These are phyloP conservation scores for Galendromus occidentalis DNA, from an alignment of 1,140 invertebrate genomes.

Conservation along the genomic window DNA sequence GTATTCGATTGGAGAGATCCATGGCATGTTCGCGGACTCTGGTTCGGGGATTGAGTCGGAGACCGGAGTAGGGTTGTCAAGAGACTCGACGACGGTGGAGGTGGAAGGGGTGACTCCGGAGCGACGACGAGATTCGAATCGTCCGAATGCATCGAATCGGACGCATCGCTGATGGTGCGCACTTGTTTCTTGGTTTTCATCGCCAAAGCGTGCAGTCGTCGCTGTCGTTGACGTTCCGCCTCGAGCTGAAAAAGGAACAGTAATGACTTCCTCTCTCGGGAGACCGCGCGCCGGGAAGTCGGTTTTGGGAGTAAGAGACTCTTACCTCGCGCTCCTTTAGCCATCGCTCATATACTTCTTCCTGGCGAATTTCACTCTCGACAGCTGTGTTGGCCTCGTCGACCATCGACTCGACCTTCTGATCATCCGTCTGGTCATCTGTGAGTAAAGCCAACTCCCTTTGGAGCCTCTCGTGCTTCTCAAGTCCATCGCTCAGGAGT, in stretches of 20 bases:
- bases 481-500: background rate
- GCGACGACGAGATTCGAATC: background rate
- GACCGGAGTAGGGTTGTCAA: background rate
- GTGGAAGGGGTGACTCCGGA: background rate
- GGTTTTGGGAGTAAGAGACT: too few species aligned
- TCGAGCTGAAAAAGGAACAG: background rate
- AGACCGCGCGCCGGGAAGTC: too few species aligned
- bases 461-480: background rate
- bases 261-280: too few species aligned
- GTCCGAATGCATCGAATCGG: background rate
- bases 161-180: background rate
- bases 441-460: background rate
- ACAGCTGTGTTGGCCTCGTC: background rate
- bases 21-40: background rate
- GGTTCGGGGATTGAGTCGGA: background rate
- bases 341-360: background rate
- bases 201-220: background rate
- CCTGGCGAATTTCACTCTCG: background rate
- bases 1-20: background rate
- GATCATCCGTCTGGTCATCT: background rate
- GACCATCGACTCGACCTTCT: background rate
- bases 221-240: background rate
- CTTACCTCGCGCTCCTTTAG: background rate
- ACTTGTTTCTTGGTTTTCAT: background rate
- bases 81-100: background rate